Base-by-base conservation (phyloP, 2,113 vertebrate species). In the Excalfactoria chinensis region DNA sequence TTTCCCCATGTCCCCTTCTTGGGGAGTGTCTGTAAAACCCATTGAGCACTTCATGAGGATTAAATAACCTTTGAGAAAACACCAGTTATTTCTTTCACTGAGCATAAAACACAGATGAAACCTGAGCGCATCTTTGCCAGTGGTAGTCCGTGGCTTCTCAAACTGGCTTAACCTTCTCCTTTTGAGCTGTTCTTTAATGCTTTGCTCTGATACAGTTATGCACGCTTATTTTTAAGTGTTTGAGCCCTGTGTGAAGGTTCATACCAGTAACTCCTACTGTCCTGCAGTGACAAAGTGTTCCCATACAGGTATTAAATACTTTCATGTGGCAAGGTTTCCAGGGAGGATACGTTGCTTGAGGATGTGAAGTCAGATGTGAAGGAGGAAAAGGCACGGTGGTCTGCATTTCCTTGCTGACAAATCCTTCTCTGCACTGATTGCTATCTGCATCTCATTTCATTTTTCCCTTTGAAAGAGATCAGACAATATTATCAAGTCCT, bases 381-480 rank as follows among this genome's bases (percentile, higher is more conserved):
- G 22, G 59, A 95, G 53, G 44, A 91, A 84, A 76, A 35, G 44
- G 69, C 37, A 2, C 9, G 75, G 70, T 53, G 51, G 28, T 88
- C 84, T 89, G 34, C 10, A 10, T 73, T 86, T 86, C 81, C 51
- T 78, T 58, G 23, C 59, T 72, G 69, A 43, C 35, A 76, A 68
- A 67, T 68, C 2, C 14, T 22, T 68, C 72, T 66, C 18, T 10
- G 55, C 26, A 11, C 56, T 70, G 94, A 94, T 96, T 43, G 18
- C 44, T 77, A 88, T 95, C 95, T 95, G 58, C 63, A 55, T 69
- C 58, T 79, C 88, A 68, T 92, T 92, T 89, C 86, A 84, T 6
- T 68, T 96, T 96, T 93, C 87, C 48, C 53, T 96, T 88, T 93
- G 88, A 95, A 95, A 40, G 81, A 62, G 46, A 51, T 96, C 91